phyloP scores from a whole-genome alignment of 2,797 vertebrate species.

The Yasuhikotakia modesta region DNA sequence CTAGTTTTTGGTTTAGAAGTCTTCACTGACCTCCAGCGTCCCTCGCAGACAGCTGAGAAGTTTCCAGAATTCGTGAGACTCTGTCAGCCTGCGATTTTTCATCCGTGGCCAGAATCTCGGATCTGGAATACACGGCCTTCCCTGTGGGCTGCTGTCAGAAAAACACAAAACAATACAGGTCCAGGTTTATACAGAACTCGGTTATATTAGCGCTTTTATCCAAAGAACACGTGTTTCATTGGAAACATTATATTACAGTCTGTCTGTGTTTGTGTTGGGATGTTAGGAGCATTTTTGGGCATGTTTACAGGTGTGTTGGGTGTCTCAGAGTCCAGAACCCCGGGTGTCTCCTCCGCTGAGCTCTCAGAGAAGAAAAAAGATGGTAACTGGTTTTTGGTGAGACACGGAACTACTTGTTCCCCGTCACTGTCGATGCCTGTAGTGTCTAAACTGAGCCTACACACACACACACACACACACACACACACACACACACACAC shows the following conservation, averaged over 20 bases:
- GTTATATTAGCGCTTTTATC: neutral
- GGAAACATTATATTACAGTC: neutral
- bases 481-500: neutral
- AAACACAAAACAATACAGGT: neutral
- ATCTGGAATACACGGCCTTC: constrained; percentile 78
- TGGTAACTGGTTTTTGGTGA: constrained; percentile 50
- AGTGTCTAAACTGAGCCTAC: constrained; percentile 84
- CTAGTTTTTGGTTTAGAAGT: neutral
- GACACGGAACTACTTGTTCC: constrained; percentile 73
- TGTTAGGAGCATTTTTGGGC: neutral
- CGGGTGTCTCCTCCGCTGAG: constrained; percentile 61
- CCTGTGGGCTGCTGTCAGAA: constrained; percentile 15
- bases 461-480: constrained; percentile 39
- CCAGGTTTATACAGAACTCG: too few species aligned
- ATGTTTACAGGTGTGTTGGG: constrained; percentile 32
- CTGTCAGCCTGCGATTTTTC: constrained; percentile 70
- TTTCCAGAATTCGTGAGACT: constrained; percentile 71
- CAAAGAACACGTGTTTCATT: too few species aligned
- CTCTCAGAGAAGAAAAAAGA: constrained; percentile 43
- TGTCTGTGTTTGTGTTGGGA: neutral
- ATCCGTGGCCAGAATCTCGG: constrained; percentile 78
- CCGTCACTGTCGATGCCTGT: constrained; percentile 76
- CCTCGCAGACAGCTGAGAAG: constrained; percentile 71
- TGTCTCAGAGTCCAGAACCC: constrained; percentile 34
- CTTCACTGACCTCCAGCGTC: constrained; percentile 75